Percentiles rank a stretch among this genome's conserved stretches.
These are phyloP conservation scores for Myotis findleyi DNA, from an alignment of 2,797 vertebrate species.

Conservation along the genomic window DNA sequence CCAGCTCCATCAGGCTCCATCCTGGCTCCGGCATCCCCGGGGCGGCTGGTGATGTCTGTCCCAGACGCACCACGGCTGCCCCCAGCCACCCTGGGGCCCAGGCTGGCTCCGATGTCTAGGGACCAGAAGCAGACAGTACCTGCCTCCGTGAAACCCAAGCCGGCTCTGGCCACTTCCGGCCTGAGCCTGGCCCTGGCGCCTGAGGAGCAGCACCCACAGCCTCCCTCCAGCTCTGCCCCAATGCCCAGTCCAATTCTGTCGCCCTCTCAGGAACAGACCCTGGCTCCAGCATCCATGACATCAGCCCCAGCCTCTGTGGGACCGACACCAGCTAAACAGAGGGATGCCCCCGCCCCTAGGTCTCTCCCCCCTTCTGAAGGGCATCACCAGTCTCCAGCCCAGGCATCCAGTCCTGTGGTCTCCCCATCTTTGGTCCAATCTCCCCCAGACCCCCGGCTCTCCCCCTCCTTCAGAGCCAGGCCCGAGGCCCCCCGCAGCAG, in stretches of 20 bases:
- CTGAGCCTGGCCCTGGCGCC: constrained; percentile 50
- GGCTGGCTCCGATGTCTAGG: constrained; percentile 49
- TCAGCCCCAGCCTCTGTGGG: not conserved
- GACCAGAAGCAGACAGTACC: constrained; percentile 78
- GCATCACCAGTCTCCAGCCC: constrained; percentile 16
- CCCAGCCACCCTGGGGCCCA: constrained; percentile 44
- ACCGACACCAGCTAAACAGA: constrained; percentile 53
- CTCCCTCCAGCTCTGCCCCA: constrained; percentile 32
- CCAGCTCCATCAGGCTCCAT: constrained; percentile 20
- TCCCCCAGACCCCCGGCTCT: constrained; percentile 65
- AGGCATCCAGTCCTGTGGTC: constrained; percentile 67
- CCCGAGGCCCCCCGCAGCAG: constrained; percentile 75
- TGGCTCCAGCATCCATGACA: not conserved
- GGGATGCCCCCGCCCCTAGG: constrained; percentile 5
- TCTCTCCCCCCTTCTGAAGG: not conserved
- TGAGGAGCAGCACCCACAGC: constrained; percentile 66
- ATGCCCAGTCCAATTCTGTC: constrained; percentile 45
- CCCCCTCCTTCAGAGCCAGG: constrained; percentile 77
- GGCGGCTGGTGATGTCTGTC: constrained; percentile 63
- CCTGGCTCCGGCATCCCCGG: constrained; percentile 55
- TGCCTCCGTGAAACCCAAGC: constrained; percentile 49
- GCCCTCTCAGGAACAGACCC: constrained; percentile 60
- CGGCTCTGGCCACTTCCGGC: constrained; percentile 45
- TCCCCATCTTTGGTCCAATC: constrained; percentile 58
- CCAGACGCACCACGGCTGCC: constrained; percentile 79